A percentile compares a stretch with the other conserved stretches of the same genome.
Evolutionary conservation across 2,888 invertebrate species (phyloP).

Genomic region (Synanthedon andrenaeformis): DNA sequence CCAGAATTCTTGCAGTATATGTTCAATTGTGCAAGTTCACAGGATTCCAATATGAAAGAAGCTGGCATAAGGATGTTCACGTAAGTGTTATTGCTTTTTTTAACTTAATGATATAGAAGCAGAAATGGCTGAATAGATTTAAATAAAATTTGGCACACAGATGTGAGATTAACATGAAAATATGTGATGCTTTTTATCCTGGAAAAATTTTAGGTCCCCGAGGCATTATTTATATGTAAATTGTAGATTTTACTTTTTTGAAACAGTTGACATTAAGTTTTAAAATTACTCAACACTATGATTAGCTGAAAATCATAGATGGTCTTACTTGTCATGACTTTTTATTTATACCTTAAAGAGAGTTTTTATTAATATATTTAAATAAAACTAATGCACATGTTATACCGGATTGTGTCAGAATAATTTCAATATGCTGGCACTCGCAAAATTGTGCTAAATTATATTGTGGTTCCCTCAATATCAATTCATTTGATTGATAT

Average conservation of each 20-base stretch:
- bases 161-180: too few relatives aligned
- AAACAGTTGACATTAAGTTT: too few relatives aligned
- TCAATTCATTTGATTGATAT: constrained; percentile 1
- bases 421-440: not conserved
- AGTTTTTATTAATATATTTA: not conserved
- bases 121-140: too few relatives aligned
- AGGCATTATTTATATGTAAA: too few relatives aligned
- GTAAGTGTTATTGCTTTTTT: constrained; percentile 55
- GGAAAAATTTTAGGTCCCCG: too few relatives aligned
- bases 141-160: too few relatives aligned
- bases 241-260: too few relatives aligned
- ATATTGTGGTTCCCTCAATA: constrained; percentile 5
- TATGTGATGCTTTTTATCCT: too few relatives aligned
- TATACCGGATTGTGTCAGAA: constrained; percentile 2
- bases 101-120: not conserved
- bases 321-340: not conserved
- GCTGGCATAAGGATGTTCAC: constrained; percentile 95
- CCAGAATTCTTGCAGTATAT: constrained; percentile 95
- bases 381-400: constrained; percentile 2
- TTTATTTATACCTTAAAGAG: not conserved
- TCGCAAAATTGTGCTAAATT: constrained; percentile 4
- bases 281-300: too few relatives aligned
- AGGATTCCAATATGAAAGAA: constrained; percentile 87
- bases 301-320: not conserved
- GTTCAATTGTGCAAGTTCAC: constrained; percentile 92